Evolutionary conservation across 2,888 invertebrate genomes (phyloP).

Genomic region (Cancer borealis): DNA sequence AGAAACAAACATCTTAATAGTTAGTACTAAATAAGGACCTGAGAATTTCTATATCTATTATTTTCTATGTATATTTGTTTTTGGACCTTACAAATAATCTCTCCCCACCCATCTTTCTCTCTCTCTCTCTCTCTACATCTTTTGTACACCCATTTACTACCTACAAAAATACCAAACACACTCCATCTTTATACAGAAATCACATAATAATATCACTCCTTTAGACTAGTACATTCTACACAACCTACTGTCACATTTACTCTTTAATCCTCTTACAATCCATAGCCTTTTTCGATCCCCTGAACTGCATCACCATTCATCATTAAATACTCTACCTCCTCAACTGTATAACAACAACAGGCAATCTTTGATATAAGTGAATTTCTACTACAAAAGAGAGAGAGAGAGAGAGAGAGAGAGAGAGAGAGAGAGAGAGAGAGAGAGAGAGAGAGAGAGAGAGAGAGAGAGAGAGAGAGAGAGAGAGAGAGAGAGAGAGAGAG

Average conservation of each 20-base stretch:
- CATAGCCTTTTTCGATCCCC: no score
- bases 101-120: no score
- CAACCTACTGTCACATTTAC: background rate
- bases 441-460: no score
- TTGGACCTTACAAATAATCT: background rate
- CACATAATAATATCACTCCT: background rate
- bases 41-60: background rate
- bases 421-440: no score
- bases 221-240: background rate
- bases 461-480: no score
- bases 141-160: background rate
- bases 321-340: no score
- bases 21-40: background rate
- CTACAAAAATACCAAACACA: background rate
- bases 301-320: no score
- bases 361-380: background rate
- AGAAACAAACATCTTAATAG: background rate
- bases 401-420: background rate
- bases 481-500: no score
- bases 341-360: background rate
- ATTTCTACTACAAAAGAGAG: background rate
- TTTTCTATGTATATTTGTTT: background rate
- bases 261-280: no score
- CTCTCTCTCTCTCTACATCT: background rate
- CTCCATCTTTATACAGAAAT: background rate